These are phyloP conservation scores for Gryon sp. DNA, from an alignment of 1,140 invertebrate genomes.

Conservation along the genomic window DNA sequence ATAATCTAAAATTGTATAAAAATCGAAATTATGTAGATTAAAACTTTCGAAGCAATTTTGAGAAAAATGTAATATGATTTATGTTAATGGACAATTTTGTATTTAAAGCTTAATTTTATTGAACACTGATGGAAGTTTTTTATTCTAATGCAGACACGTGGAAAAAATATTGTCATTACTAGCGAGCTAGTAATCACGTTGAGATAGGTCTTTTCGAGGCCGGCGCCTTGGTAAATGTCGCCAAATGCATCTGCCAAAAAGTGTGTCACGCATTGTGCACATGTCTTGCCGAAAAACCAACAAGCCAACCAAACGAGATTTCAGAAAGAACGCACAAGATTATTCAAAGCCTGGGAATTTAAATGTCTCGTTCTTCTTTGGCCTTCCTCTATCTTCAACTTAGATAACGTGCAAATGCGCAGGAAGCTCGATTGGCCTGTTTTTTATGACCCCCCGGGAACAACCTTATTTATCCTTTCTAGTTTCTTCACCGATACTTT, in stretches of 20 bases:
- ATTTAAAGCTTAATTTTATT: too few relatives aligned
- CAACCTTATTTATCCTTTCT: slow-evolving; percentile 31
- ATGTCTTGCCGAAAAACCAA: slow-evolving; percentile 15
- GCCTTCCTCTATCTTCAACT: slow-evolving; percentile 25
- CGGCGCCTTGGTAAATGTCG: slow-evolving; percentile 37
- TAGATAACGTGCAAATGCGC: slow-evolving; percentile 38
- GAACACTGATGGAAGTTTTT: too few relatives aligned
- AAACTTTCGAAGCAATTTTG: too few relatives aligned
- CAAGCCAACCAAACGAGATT: slow-evolving; percentile 11
- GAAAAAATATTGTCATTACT: slow-evolving; percentile 11
- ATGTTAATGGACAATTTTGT: too few relatives aligned
- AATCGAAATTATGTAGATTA: too few relatives aligned
- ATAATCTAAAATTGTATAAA: too few relatives aligned
- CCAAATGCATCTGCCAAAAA: slow-evolving; percentile 37
- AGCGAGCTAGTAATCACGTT: slow-evolving; percentile 18
- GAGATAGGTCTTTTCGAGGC: slow-evolving; percentile 41
- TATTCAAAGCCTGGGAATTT: slow-evolving; percentile 43
- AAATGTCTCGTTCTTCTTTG: slow-evolving; percentile 35
- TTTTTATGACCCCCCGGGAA: slow-evolving; percentile 28
- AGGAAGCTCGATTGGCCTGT: slow-evolving; percentile 4
- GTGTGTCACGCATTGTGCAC: slow-evolving; percentile 40
- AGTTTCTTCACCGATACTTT: slow-evolving; percentile 5
- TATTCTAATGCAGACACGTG: too few relatives aligned
- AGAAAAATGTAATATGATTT: too few relatives aligned
- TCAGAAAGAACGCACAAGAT: slow-evolving; percentile 41